Conservation (phyloP, 2,888 invertebrate genomes). For the Tetanocera ferruginea region DNA sequence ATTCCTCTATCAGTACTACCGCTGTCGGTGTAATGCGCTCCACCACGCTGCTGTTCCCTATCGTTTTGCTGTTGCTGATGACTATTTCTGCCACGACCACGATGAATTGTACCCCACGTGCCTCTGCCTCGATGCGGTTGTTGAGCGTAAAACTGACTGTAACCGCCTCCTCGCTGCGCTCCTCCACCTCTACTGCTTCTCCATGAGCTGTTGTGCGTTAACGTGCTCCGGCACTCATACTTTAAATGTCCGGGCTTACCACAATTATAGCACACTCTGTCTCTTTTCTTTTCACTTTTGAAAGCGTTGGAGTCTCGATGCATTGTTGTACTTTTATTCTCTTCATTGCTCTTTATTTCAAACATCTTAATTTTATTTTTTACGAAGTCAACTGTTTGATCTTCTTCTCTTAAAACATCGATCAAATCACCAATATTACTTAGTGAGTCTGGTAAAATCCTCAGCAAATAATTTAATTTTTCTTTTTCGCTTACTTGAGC, state of each 20-base stretch:
- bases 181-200: background rate
- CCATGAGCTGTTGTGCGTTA: background rate
- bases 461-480: constrained; percentile 38
- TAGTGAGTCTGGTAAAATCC: constrained; percentile 28
- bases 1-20: background rate
- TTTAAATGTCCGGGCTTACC: background rate
- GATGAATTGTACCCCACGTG: background rate
- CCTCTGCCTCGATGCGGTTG: background rate
- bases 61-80: background rate
- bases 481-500: constrained; percentile 28
- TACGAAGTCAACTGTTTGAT: constrained; percentile 30
- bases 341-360: background rate
- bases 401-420: constrained; percentile 31
- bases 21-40: background rate
- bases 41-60: background rate
- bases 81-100: background rate
- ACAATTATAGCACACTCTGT: constrained; percentile 4
- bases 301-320: background rate
- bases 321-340: background rate
- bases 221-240: background rate
- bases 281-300: background rate
- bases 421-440: constrained; percentile 40
- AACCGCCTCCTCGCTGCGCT: background rate
- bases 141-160: background rate
- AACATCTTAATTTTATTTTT: constrained; percentile 22